Evolutionary conservation across 2,797 vertebrate species (phyloP).

Genomic region (Onychomys torridus): DNA sequence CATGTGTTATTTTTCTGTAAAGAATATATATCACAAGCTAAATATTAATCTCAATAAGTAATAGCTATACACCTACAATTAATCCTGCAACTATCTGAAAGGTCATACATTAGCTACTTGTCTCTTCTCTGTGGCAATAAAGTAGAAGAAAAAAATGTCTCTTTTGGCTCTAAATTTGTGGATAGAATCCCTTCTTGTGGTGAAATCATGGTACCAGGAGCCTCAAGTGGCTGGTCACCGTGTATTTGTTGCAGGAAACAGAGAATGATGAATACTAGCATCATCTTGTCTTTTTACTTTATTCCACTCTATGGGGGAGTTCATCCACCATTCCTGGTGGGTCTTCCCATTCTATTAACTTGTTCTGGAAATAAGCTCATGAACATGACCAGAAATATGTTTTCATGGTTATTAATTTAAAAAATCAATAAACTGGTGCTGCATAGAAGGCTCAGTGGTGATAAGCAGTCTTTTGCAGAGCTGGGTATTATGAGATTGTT

Average conservation of each 20-base stretch:
- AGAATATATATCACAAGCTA: neutral
- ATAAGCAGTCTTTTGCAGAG: neutral
- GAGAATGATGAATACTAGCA: neutral
- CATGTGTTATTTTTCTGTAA: neutral
- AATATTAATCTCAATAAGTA: neutral
- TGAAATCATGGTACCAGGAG: neutral
- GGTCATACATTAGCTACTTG: neutral
- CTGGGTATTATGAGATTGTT: neutral
- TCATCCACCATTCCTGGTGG: neutral
- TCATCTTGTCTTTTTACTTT: neutral
- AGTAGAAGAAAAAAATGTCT: neutral
- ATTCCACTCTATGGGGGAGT: neutral
- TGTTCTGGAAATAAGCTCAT: neutral
- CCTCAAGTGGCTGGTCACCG: neutral
- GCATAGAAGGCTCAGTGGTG: neutral
- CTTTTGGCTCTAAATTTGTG: neutral
- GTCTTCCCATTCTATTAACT: neutral
- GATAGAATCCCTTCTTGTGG: no score
- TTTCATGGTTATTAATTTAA: neutral
- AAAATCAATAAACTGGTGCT: neutral
- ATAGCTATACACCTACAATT: neutral
- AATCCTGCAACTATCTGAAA: neutral
- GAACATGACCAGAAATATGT: neutral
- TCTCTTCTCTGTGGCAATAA: neutral
- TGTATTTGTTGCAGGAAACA: no score